Conservation (phyloP, 2,113 vertebrate species). For the Gila orcuttii region DNA sequence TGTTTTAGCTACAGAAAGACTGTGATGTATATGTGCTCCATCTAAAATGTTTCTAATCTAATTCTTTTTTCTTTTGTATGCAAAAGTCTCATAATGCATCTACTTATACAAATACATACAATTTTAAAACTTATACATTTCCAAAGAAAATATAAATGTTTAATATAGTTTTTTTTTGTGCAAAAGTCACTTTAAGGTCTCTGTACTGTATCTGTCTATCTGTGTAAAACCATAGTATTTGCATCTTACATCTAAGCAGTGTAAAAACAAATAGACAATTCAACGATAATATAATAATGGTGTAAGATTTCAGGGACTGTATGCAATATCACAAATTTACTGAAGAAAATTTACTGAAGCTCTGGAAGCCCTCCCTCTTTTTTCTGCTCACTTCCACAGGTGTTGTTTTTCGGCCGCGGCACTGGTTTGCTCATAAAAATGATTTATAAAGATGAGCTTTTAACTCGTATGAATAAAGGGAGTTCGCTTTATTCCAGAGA, state of each 20-base stretch:
- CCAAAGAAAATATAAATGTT: background rate
- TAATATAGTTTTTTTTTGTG: background rate
- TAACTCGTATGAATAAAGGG: background rate
- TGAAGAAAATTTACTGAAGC: too few relatives aligned
- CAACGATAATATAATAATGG: too few relatives aligned
- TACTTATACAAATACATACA: background rate
- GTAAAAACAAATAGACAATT: background rate
- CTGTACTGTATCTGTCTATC: background rate
- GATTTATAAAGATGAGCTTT: constrained; percentile 33
- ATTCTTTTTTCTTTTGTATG: background rate
- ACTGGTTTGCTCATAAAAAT: background rate
- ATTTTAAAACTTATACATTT: background rate
- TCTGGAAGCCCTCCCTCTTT: background rate
- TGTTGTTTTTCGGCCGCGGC: constrained; percentile 5
- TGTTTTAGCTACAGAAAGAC: background rate
- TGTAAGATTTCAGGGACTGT: too few relatives aligned
- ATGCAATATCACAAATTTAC: too few relatives aligned
- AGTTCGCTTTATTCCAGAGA: constrained; percentile 17
- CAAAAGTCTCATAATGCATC: background rate
- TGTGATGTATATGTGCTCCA: background rate
- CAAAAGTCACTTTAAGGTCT: background rate
- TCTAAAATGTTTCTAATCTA: background rate
- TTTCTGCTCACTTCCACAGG: constrained; percentile 25
- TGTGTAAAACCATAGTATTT: background rate
- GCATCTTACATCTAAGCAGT: background rate